Evolutionary conservation across 2,113 vertebrate species (phyloP).

Genomic region (Cyanoramphus novaezelandiae): DNA sequence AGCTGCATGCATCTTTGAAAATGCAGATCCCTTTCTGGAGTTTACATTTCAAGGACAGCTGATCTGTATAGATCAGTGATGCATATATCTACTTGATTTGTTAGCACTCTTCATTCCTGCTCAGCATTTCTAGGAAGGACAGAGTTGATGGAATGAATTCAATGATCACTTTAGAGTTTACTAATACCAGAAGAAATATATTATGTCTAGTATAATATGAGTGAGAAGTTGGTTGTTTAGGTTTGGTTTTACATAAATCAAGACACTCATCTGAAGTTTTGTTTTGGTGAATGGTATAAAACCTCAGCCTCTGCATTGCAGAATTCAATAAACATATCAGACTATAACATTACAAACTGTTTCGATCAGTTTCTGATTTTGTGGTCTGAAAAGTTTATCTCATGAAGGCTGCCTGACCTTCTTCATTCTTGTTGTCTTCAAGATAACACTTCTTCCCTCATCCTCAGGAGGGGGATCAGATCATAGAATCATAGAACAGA

Average conservation of each 20-base stretch:
- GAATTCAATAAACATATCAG: background rate
- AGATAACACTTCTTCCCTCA: background rate
- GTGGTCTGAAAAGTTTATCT: background rate
- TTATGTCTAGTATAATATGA: background rate
- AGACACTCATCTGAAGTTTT: background rate
- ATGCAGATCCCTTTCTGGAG: background rate
- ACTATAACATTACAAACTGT: background rate
- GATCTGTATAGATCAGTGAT: slow-evolving; percentile 28
- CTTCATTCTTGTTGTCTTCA: background rate
- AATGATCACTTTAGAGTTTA: background rate
- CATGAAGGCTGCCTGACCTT: background rate
- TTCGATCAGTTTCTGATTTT: background rate
- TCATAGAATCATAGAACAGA: too few species aligned
- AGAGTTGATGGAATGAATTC: background rate
- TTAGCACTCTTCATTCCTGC: background rate
- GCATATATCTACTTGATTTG: background rate
- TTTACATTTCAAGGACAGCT: slow-evolving; percentile 41
- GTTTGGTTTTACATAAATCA: background rate
- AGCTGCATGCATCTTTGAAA: slow-evolving; percentile 1
- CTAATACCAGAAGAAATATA: background rate
- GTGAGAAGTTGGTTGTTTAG: background rate
- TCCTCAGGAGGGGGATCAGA: background rate
- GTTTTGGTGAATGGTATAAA: background rate
- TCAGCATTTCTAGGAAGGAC: background rate
- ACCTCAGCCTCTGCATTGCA: background rate